Evolutionary conservation across 2,113 vertebrate species (phyloP), one percentile per base, ranked within the genome.

Genomic region (Ia io): DNA sequence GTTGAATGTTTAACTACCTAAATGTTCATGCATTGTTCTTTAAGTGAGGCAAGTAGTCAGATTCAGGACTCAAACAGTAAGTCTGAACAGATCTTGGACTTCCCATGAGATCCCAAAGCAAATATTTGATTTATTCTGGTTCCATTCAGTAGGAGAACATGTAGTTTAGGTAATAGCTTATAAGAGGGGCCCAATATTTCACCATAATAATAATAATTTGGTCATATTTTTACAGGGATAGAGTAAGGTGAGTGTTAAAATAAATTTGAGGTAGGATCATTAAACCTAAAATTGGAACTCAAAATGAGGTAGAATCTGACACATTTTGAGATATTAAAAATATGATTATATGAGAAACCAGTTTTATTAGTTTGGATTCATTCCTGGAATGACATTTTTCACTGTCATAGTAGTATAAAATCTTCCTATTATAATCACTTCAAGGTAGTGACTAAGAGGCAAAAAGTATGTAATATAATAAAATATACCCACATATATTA

Each of bases 371-470:
- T 86, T 88, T 84, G 35, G 16, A 86, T 73, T 89, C 40, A 78
- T 70, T 92, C 10, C 47, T 94, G 11, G 8, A 86, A 95, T 61
- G 30, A 73, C 18, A 88, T 78, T 91, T 94, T 95, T 89, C 78
- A 77, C 17, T 78, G 40, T 91, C 44, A 70, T 12, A 42, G 17
- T 44, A 88, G 65, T 30, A 51, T 93, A 87, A 86, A 69, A 90
- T 89, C 0, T 63, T 44, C 30, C 23, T 47, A 51, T 53, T 77
- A 69, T 9, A 70, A 70, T 71, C 40, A 70, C 3, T 59, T 91
- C 20, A 83, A 28, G 1, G 12, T 65, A 25, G 17, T 91, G 13
- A 35, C 65, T 47, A 40, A 88, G 25, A 84, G 18, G 17, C 10
- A 90, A 40, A 67, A 71, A 53, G 18, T 28, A 10, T 65, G 1